Percentiles rank a stretch among this genome's conserved stretches.
Evolutionary conservation across 2,888 invertebrate species (phyloP).

Genomic region (Apamea monoglypha): DNA sequence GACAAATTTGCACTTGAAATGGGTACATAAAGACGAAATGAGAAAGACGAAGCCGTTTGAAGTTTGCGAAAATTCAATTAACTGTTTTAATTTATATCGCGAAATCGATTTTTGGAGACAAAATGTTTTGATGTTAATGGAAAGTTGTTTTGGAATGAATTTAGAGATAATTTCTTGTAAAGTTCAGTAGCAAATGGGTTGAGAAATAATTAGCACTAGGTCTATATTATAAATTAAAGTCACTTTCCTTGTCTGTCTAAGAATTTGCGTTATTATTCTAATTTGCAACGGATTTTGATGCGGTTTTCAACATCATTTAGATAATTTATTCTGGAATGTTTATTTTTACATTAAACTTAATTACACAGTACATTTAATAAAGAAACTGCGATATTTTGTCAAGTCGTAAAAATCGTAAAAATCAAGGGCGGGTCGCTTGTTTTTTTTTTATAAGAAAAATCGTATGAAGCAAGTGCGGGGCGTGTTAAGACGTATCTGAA

Average conservation of each 20-base stretch:
- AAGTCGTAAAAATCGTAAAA: background rate
- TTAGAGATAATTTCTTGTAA: background rate
- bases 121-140: background rate
- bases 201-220: background rate
- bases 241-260: background rate
- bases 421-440: background rate
- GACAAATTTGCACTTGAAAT: slow-evolving; percentile 65
- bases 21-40: slow-evolving; percentile 51
- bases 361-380: background rate
- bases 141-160: background rate
- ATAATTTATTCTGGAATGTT: background rate
- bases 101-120: slow-evolving; percentile 49
- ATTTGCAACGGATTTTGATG: background rate
- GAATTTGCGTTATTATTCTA: too few species aligned
- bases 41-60: slow-evolving; percentile 55
- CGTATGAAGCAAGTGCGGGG: too few species aligned
- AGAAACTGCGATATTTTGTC: background rate
- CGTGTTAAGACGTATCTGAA: too few species aligned
- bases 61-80: slow-evolving; percentile 71
- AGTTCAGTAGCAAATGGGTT: background rate
- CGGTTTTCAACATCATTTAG: background rate
- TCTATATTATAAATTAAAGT: background rate
- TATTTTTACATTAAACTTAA: background rate
- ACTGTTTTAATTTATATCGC: slow-evolving; percentile 51
- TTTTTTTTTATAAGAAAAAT: too few species aligned